Evolutionary conservation across 1,140 invertebrate genomes (phyloP), one percentile per base, ranked within the genome.

Genomic region (Platyura marginata): DNA sequence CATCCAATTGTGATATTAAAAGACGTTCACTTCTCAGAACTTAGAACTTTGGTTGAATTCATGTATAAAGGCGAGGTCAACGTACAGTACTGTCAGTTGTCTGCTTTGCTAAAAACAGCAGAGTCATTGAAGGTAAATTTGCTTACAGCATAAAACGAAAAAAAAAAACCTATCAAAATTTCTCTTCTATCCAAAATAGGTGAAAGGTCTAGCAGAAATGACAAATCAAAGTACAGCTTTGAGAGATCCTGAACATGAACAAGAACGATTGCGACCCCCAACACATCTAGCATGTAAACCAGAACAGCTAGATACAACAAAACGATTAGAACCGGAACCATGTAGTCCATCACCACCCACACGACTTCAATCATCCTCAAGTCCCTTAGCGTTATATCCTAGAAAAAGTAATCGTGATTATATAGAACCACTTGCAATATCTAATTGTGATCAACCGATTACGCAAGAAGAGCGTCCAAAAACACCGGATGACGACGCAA

Each of bases 51-150:
- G 57, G 79, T 92, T 59, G 84, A 91, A 71, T 92, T 91, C 75
- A 94, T 93, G 87, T 92, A 93, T 75, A 84, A 87, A 64, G 88
- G 88, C 51, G 88, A 92, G 66, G 87, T 92, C 49, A 90, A 87
- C 74, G 85, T 92, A 50, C 82, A 89, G 64, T 87, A 91, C 62
- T 87, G 84, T 66, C 84, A 90, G 66, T 71, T 93, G 54, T 82
- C 82, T 52, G 81, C 82, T 49, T 74, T 93, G 51, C 74, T 93
- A 48, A 90, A 89, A 66, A 91, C 87, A 53, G 89, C 89, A 49
- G 86, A 91, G 68, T 89, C 85, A 60, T 74, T 93, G 34, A 86
- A 91, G 66, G 78, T 81, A 47, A 55, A 45, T 41, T 11, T 15
- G 33, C 13, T 11, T 34, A 16, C 3, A 4, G 33, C 3, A 34